These are phyloP conservation scores for Agonopterix arenella DNA, from an alignment of 2,888 invertebrate genomes.

Conservation along the genomic window DNA sequence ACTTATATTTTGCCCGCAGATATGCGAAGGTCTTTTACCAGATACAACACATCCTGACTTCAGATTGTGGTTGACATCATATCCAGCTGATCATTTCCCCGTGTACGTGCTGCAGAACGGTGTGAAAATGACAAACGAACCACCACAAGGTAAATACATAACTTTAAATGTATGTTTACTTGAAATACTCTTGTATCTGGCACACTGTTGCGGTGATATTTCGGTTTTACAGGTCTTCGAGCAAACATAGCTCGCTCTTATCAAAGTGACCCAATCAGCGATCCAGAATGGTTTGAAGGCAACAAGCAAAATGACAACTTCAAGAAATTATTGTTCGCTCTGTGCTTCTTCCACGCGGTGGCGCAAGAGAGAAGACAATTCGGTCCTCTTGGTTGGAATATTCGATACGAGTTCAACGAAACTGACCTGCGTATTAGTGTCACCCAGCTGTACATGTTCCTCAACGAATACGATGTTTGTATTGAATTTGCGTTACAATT, in stretches of 20 bases:
- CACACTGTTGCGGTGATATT: too few species aligned
- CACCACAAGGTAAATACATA: constrained; percentile 83
- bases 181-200: too few species aligned
- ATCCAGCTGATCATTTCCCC: constrained; percentile 94
- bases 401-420: constrained; percentile 96
- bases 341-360: constrained; percentile 96
- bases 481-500: too few species aligned
- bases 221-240: constrained; percentile 66
- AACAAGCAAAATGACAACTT: constrained; percentile 86
- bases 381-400: constrained; percentile 97
- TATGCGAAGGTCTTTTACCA: constrained; percentile 88
- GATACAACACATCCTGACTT: constrained; percentile 94
- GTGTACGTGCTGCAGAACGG: constrained; percentile 94
- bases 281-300: constrained; percentile 91
- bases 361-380: constrained; percentile 94
- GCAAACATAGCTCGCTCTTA: constrained; percentile 92
- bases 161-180: too few species aligned
- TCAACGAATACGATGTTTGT: constrained; percentile 85
- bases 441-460: constrained; percentile 91
- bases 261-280: constrained; percentile 90
- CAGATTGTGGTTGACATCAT: constrained; percentile 95
- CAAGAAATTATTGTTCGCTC: constrained; percentile 89
- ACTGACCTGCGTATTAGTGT: constrained; percentile 94
- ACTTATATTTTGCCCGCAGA: constrained; percentile 47
- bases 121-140: constrained; percentile 98